Percentiles rank a stretch among this genome's conserved stretches.
Evolutionary conservation across 2,797 vertebrate species (phyloP).

Genomic region (Eptatretus atami): DNA sequence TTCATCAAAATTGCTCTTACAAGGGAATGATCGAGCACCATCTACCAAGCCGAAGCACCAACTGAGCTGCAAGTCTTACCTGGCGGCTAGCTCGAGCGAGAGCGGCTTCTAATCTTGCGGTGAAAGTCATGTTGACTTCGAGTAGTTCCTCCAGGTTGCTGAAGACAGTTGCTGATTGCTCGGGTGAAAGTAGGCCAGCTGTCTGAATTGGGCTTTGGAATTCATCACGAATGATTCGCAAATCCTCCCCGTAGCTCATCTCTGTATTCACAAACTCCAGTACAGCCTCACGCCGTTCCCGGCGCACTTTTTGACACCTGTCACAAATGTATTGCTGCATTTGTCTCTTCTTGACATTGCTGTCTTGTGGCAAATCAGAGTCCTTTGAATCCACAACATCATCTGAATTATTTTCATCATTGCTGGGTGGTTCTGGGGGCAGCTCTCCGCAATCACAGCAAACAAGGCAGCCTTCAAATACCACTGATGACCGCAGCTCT

Average conservation of each 20-base stretch:
- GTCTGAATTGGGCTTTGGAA: conserved; percentile 57
- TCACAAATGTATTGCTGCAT: conserved; percentile 15
- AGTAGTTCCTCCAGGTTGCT: conserved; percentile 54
- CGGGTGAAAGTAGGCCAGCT: conserved; percentile 30
- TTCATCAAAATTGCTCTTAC: no score
- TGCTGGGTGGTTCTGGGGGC: conserved; percentile 12
- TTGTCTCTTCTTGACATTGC: conserved; percentile 14
- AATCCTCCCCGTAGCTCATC: conserved; percentile 43
- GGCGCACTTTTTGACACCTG: conserved; percentile 38
- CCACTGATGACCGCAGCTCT: conserved; percentile 17
- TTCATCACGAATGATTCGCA: conserved; percentile 51
- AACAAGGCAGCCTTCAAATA: conserved; percentile 37
- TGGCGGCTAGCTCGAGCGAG: conserved; percentile 45
- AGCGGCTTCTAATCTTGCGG: conserved; percentile 46
- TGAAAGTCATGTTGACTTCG: conserved; percentile 44
- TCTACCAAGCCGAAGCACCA: no score
- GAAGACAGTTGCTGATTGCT: conserved; percentile 43
- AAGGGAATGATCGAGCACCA: no score
- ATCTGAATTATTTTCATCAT: conserved; percentile 14
- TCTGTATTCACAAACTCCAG: conserved; percentile 59
- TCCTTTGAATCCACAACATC: conserved; percentile 38
- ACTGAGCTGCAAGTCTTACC: conserved; percentile 15
- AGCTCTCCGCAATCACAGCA: conserved; percentile 36
- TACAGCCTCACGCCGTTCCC: conserved; percentile 48
- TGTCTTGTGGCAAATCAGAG: conserved; percentile 15